Evolutionary conservation across 2,113 vertebrate genomes (phyloP).

Genomic region (Tenebrosternarchus preto): DNA sequence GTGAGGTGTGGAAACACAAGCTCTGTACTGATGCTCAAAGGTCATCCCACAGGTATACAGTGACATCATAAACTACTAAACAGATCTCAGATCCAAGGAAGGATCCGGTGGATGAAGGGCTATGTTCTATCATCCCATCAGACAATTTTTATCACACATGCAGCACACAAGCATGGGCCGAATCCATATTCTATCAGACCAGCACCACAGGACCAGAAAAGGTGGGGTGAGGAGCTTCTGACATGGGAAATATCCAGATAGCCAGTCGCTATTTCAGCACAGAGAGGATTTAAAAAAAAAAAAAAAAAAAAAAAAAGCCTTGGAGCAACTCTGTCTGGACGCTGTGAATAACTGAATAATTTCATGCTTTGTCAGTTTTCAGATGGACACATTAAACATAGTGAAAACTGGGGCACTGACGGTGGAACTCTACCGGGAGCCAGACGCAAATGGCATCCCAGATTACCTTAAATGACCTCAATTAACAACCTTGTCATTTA

Average conservation of each 20-base stretch:
- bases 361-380: constrained; percentile 72
- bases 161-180: no score
- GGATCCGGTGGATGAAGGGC: no score
- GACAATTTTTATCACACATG: no score
- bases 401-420: constrained; percentile 42
- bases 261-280: constrained; percentile 36
- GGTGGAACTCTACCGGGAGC: constrained; percentile 51
- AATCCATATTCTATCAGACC: neutral
- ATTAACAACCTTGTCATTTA: constrained; percentile 46
- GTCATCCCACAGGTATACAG: no score
- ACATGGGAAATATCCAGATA: constrained; percentile 55
- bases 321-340: constrained; percentile 27
- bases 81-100: no score
- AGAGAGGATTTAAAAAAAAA: constrained; percentile 45
- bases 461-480: constrained; percentile 61
- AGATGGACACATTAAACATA: constrained; percentile 63
- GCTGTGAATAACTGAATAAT: constrained; percentile 49
- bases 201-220: constrained; percentile 3
- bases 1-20: no score
- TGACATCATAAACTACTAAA: no score
- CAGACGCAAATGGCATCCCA: constrained; percentile 33
- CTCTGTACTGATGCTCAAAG: no score
- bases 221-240: constrained; percentile 61
- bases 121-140: no score
- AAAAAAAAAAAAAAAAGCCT: constrained; percentile 40